Base-by-base conservation (phyloP, 2,888 invertebrate species). In the Cheilosia grossa region DNA sequence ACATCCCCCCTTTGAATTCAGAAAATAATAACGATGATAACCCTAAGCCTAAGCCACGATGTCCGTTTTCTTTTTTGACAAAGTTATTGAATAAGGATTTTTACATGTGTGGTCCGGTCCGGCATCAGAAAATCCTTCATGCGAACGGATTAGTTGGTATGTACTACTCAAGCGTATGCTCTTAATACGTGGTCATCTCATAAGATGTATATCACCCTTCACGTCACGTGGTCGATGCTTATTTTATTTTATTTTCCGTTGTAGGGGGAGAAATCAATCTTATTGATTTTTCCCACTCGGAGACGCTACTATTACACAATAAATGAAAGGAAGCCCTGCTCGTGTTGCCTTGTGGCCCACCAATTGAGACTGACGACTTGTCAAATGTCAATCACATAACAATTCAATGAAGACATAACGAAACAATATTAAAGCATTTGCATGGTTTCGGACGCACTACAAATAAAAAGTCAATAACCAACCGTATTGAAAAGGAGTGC, bases 371-470 rank as follows among this genome's bases (percentile, higher is more conserved):
- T 82, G 73, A 78, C 82, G 49, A 73, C 67, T 64, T 82, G 77
- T 78, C 82, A 78, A 73, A 82, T 78, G 82, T 82, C 82, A 82
- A 73, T 82, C 82, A 82, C 78, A 51, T 78, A 78, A 78, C 82
- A 73, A 73, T 82, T 82, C 82, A 82, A 82, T 82, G 73, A 82
- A 63, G 47, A 5, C 27, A 30, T 2, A 24, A 2, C 24, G 24
- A 24, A 24, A 24, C 2, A 24, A 24, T 24, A 24, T 24, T 24
- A 24, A 47, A 56, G 30, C 15, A 4, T 15, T 24, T n/a, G 24
- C 24, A 44, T 47, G 47, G 42, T 72, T 66, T 63, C 30, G 15
- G 42, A 30, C 27, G 44, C 24, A 56, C 63, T 21, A 63, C n/a
- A 3, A 4, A 19, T 5, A 2, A 7, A 21, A 24, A 2, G 10